Conservation (phyloP, 2,113 vertebrate genomes). For the Notothenia coriiceps region DNA sequence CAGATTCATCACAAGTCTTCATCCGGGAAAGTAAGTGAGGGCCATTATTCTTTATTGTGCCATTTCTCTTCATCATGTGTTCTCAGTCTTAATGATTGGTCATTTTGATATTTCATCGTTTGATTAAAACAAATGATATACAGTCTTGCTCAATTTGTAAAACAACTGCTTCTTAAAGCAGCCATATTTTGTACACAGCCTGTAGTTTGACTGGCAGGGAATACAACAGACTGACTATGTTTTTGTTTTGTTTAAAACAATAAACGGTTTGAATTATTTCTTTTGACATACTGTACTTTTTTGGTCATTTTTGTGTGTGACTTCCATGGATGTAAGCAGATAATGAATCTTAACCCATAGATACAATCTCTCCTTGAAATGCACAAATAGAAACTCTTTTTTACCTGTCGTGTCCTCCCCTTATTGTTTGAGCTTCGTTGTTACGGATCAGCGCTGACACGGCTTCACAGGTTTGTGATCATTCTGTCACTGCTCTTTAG, state of each 20-base stretch:
- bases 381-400: background rate
- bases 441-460: background rate
- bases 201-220: conserved; percentile 45
- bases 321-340: background rate
- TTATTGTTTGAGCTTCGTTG: background rate
- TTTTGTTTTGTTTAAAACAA: conserved; percentile 70
- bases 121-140: background rate
- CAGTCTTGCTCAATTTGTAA: conserved; percentile 21
- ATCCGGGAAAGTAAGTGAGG: conserved; percentile 3
- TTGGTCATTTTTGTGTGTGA: background rate
- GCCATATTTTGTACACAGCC: conserved; percentile 48
- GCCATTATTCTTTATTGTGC: conserved; percentile 54
- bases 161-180: conserved; percentile 29
- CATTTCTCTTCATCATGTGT: conserved; percentile 40
- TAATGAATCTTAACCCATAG: background rate
- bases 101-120: conserved; percentile 51
- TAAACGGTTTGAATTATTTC: conserved; percentile 61
- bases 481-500: background rate
- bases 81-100: conserved; percentile 30
- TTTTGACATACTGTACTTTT: conserved; percentile 30
- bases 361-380: background rate
- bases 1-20: background rate
- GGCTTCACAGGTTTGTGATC: background rate
- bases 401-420: too few relatives aligned
- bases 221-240: conserved; percentile 30